Evolutionary conservation across 35 echinoderm and acorn worm species (phyloP), one percentile per base, ranked within the genome.

Genomic region (Strongylocentrotus purpuratus): DNA sequence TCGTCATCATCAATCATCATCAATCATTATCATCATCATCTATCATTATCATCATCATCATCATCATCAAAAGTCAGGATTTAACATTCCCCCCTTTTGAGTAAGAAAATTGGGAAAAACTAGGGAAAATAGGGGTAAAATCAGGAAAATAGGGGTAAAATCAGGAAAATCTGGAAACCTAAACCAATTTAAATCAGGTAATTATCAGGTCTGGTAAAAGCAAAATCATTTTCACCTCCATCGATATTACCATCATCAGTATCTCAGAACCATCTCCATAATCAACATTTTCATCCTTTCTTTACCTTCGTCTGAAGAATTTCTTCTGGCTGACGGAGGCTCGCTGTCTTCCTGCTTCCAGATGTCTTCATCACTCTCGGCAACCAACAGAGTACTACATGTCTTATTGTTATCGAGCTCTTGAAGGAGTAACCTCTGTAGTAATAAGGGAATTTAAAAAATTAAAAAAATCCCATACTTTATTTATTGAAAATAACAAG

Each of bases 381-480:
- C 92, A 7, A 99, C 86, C n/a, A 99, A 95, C 60, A 99, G 95
- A 47, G 95, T 86, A 52, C 97, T 97, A 87, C 98, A 99, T 7
- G 95, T 78, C 61, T 95, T 96, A 9, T 94, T 97, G 48, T 99
- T 96, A 96, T 97, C 59, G 9, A 99, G 50, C 95, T 99, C 98
- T 89, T 96, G 95, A n/a, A 99, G 95, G 45, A 99, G 89, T 28
- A 99, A 85, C 33, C 94, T 94, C 95, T 98, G 91, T 2, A 95
- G 91, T 2, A 95, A 95, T 33, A 65, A 86, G 50, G 52, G 22
- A 61, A 25, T 32, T 45, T 33, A 31, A 85, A 94, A 94, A 22
- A 47, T 3, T 5, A 55, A 4, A 55, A n/a, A n/a, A n/a, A n/a
- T n/a, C n/a, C 35, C 35, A 41, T 41, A 41, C 35, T 41, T 41